A percentile compares a stretch with the other conserved stretches of the same genome.
Evolutionary conservation across 1,140 invertebrate species (phyloP).

Genomic region (Caenorhabditis elegans): DNA sequence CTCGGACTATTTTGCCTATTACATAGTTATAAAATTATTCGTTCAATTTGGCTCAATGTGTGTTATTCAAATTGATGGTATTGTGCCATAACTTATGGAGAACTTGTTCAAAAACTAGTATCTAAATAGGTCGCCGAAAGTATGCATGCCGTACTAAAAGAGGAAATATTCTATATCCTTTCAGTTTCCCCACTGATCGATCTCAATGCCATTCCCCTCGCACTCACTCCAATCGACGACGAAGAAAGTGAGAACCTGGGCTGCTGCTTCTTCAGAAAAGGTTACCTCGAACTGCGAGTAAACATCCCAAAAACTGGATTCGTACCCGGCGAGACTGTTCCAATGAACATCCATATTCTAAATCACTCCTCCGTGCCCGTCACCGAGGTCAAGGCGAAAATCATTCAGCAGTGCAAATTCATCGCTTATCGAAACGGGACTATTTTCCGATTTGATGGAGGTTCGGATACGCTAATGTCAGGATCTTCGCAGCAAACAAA

Average conservation of each 20-base stretch:
- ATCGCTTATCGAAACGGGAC: background rate
- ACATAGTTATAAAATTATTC: too few species aligned
- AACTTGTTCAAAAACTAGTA: too few species aligned
- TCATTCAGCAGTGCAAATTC: background rate
- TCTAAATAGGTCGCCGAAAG: too few species aligned
- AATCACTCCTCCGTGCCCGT: background rate
- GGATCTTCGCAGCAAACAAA: too few species aligned
- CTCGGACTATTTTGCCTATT: too few species aligned
- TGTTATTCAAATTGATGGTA: too few species aligned
- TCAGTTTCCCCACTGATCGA: background rate
- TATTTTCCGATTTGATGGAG: background rate
- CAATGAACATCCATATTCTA: background rate
- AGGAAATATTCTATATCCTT: too few species aligned
- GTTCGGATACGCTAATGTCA: too few species aligned
- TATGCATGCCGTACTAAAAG: too few species aligned
- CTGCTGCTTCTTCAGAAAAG: constrained; percentile 13
- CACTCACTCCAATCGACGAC: background rate
- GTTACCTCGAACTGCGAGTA: background rate
- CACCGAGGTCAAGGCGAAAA: background rate
- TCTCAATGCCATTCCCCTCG: background rate
- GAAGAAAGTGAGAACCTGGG: background rate
- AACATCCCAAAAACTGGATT: constrained; percentile 13
- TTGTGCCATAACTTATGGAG: too few species aligned
- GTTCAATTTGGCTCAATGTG: too few species aligned
- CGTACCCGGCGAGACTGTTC: background rate